These are phyloP conservation scores for Geotrypetes seraphini DNA, from an alignment of 2,797 vertebrate genomes.

Conservation along the genomic window DNA sequence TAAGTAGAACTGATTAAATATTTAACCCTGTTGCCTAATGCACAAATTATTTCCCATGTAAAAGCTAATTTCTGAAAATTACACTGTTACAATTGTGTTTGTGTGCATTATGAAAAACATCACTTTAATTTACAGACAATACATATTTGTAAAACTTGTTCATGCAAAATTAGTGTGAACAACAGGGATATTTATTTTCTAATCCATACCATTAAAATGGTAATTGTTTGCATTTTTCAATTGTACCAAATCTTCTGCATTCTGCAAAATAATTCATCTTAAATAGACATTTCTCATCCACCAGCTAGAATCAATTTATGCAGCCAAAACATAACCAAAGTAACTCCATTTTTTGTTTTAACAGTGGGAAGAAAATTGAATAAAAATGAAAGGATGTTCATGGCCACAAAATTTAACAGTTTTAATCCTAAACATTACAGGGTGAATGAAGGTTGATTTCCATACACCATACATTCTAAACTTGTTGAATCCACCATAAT, in stretches of 20 bases:
- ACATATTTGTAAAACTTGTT: slow-evolving; percentile 60
- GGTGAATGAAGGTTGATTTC: slow-evolving; percentile 52
- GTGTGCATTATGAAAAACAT: slow-evolving; percentile 48
- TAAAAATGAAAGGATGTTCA: slow-evolving; percentile 49
- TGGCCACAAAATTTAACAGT: slow-evolving; percentile 61
- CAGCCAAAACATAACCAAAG: slow-evolving; percentile 48
- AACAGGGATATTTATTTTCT: slow-evolving; percentile 35
- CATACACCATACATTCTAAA: slow-evolving; percentile 49
- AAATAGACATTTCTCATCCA: slow-evolving; percentile 47
- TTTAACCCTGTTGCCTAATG: slow-evolving; percentile 14
- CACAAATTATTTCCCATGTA: slow-evolving; percentile 26
- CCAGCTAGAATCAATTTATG: slow-evolving; percentile 49
- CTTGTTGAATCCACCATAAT: slow-evolving; percentile 56
- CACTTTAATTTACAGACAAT: slow-evolving; percentile 63
- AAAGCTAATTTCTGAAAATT: slow-evolving; percentile 47
- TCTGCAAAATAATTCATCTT: slow-evolving; percentile 52
- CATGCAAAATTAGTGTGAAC: slow-evolving; percentile 59
- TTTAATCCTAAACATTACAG: slow-evolving; percentile 69
- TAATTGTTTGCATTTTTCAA: slow-evolving; percentile 33
- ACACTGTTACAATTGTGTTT: slow-evolving; percentile 42
- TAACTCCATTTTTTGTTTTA: slow-evolving; percentile 52
- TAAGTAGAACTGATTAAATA: slow-evolving; percentile 30
- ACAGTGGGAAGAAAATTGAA: slow-evolving; percentile 45
- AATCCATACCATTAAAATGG: slow-evolving; percentile 35
- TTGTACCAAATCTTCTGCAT: slow-evolving; percentile 36